These are phyloP conservation scores for Cephalopholis sonnerati DNA, from an alignment of 2,113 vertebrate genomes.

Conservation along the genomic window DNA sequence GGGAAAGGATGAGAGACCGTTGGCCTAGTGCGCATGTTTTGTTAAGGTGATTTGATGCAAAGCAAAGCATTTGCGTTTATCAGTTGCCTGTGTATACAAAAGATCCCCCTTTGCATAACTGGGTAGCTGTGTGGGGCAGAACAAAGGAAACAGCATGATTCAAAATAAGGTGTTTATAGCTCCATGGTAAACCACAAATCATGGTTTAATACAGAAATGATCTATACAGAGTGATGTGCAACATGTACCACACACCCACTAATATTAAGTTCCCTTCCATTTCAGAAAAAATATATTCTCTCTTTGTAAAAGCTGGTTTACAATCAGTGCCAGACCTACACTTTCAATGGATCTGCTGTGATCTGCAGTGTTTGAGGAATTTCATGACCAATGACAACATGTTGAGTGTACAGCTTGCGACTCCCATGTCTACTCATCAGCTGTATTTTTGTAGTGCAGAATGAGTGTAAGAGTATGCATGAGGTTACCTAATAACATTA, in stretches of 20 bases:
- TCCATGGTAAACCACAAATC: neutral
- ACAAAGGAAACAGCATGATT: neutral
- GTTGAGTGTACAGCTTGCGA: neutral
- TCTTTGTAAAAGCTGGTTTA: neutral
- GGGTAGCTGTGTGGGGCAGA: slow-evolving; percentile 12
- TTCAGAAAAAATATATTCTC: slow-evolving; percentile 5
- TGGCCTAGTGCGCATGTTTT: slow-evolving; percentile 49
- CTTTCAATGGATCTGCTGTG: neutral
- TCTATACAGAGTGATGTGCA: neutral
- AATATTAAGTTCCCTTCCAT: neutral
- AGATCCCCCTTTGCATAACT: slow-evolving; percentile 37
- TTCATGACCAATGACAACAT: neutral
- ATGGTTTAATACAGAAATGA: neutral
- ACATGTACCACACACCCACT: neutral
- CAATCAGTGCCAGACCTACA: neutral
- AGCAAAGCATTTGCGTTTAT: slow-evolving; percentile 54
- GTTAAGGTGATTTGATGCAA: slow-evolving; percentile 62
- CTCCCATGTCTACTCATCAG: too few relatives aligned
- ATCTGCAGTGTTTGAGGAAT: neutral
- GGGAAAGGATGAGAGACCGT: slow-evolving; percentile 18
- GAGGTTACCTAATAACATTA: neutral
- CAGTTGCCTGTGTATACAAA: slow-evolving; percentile 38
- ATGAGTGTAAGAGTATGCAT: neutral
- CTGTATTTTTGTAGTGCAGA: too few relatives aligned
- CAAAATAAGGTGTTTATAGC: neutral